These are phyloP conservation scores for Anneissia japonica DNA, from an alignment of 35 echinoderm and acorn worm genomes.

Conservation along the genomic window DNA sequence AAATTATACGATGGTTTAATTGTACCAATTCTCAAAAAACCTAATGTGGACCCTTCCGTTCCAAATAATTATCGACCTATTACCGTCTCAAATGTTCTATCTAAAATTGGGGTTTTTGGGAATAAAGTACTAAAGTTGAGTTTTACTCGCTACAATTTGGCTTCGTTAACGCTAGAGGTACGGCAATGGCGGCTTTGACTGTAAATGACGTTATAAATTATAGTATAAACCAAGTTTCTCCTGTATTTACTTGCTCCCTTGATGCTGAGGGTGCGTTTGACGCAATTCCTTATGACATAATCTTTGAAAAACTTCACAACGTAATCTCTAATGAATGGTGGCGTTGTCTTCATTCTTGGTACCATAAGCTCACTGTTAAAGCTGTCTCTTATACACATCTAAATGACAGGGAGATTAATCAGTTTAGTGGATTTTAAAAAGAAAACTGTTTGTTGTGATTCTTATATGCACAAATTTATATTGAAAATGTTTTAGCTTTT, in stretches of 20 bases:
- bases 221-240: background rate
- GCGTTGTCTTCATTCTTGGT: background rate
- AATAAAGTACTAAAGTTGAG: background rate
- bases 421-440: too few relatives aligned
- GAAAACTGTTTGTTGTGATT: too few relatives aligned
- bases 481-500: too few relatives aligned
- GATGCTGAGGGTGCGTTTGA: slow-evolving; percentile 32
- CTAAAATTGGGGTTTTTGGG: background rate
- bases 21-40: background rate
- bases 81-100: background rate
- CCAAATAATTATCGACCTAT: slow-evolving; percentile 12
- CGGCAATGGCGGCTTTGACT: background rate
- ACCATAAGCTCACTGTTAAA: background rate
- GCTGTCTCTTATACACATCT: too few relatives aligned
- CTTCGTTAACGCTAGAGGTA: background rate
- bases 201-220: slow-evolving; percentile 23
- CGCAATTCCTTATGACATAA: slow-evolving; percentile 6
- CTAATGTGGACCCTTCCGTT: slow-evolving; percentile 1
- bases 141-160: slow-evolving; percentile 11
- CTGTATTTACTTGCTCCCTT: slow-evolving; percentile 8
- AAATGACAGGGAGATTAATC: too few relatives aligned
- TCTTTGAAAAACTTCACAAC: background rate
- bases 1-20: too few relatives aligned
- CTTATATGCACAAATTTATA: too few relatives aligned
- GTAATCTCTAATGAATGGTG: background rate